A percentile compares a stretch with the other conserved stretches of the same genome.
Evolutionary conservation across 2,113 vertebrate genomes (phyloP).

Genomic region (Melanocharis versteri): DNA sequence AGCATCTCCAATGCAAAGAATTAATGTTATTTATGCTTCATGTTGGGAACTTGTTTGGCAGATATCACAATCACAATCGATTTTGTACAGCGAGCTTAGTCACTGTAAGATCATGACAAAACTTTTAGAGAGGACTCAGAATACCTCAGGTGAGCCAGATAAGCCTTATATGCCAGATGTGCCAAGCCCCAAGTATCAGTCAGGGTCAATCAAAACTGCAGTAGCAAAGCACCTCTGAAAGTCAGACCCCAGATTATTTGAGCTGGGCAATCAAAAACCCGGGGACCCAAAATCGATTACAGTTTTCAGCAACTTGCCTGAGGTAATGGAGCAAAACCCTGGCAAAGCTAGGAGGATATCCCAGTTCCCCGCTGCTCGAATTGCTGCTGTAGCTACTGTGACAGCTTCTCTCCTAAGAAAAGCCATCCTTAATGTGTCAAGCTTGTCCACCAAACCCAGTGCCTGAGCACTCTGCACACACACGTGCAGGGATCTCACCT

Average conservation of each 20-base stretch:
- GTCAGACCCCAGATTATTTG: neutral
- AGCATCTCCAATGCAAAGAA: neutral
- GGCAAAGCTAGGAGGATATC: neutral
- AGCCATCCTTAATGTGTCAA: neutral
- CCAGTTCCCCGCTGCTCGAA: neutral
- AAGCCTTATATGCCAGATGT: neutral
- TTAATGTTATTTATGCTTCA: neutral
- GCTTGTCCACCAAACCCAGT: neutral
- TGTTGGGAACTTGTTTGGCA: neutral
- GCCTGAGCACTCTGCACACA: neutral
- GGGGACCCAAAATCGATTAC: neutral
- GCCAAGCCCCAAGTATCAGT: neutral
- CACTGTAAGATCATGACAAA: neutral
- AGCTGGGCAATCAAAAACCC: neutral
- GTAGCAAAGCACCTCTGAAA: neutral
- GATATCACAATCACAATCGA: neutral
- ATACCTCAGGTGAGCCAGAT: neutral
- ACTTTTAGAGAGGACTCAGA: neutral
- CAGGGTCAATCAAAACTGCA: neutral
- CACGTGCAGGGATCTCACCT: neutral
- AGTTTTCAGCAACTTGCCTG: conserved; percentile 24
- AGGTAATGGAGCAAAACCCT: conserved; percentile 25
- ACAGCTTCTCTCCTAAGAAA: neutral
- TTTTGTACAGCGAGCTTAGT: neutral
- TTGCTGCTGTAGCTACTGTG: neutral